Evolutionary conservation across 2,888 invertebrate genomes (phyloP), one percentile per base, ranked within the genome.

Genomic region (Carcina quercana): DNA sequence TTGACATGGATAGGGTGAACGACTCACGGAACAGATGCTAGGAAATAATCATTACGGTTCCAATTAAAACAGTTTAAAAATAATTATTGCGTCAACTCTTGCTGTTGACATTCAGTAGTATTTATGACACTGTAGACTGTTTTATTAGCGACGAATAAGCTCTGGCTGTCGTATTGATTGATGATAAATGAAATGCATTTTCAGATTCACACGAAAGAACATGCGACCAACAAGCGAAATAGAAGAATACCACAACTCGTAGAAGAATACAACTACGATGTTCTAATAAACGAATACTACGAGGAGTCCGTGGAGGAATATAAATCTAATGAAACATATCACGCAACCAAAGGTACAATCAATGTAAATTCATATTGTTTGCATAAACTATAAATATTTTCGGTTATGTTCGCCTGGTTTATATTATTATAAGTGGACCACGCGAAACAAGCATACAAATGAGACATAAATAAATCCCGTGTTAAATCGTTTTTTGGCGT

Each of bases 221-320:
- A 6, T 19, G 19, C 8, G 2, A 2, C 19, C 2, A 8, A 8
- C 15, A 14, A 13, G 22, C 5, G 5, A 26, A 14, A 26, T 26
- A 13, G 25, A 26, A 7, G 25, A n/a, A 7, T 2, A 19, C 19
- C 2, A 8, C 19, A 19, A 19, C 6, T 1, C 6, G n/a, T n/a
- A 13, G 12, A 12, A 15, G 6, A 15, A 13, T 83, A 84, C 36
- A 64, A 80, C 50, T 85, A 83, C 34, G 54, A 72, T 8, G 51
- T 51, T 25, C 65, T 86, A 24, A 55, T 76, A 37, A 52, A 59
- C 5, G 85, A 86, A 45, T 88, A 87, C 42, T 55, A 76, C 17
- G 59, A 60, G n/a, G 62, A 74, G 34, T 45, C 79, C 4, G 45
- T 59, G 25, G 45, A 58, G 15, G 56, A 62, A 27, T 54, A 58